These are phyloP conservation scores for Gadopsis bispinosus DNA, from an alignment of 2,797 vertebrate genomes.

Conservation along the genomic window DNA sequence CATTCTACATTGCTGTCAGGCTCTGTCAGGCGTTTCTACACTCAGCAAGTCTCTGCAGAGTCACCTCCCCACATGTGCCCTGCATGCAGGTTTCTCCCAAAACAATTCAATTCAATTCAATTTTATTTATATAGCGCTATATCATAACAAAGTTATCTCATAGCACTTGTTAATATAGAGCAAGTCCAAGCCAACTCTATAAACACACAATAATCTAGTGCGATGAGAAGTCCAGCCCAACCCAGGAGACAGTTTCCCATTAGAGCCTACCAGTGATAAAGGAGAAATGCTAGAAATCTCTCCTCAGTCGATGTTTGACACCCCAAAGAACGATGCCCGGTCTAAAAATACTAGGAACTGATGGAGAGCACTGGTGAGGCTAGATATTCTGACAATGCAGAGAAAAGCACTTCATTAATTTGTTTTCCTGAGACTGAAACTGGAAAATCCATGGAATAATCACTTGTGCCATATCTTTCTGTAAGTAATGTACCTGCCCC, in stretches of 20 bases:
- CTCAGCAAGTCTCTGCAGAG: not conserved
- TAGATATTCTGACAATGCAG: not conserved
- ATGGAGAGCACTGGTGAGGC: not conserved
- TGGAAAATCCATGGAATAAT: not conserved
- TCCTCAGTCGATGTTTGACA: not conserved
- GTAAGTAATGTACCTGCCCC: not conserved
- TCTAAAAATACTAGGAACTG: not conserved
- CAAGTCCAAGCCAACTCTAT: too few species aligned
- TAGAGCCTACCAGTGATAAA: conserved; percentile 2
- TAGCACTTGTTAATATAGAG: too few species aligned
- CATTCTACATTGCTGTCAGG: not conserved
- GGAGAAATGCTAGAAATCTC: not conserved
- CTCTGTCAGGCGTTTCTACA: not conserved
- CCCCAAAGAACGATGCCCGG: not conserved
- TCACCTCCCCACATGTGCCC: not conserved
- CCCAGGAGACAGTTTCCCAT: conserved; percentile 3
- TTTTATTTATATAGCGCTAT: too few species aligned
- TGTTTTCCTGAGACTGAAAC: conserved; percentile 3
- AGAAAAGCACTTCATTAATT: not conserved
- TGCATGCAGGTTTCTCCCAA: not conserved
- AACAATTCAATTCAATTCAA: too few species aligned
- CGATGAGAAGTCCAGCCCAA: not conserved
- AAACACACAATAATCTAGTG: conserved; percentile 2
- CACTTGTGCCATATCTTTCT: not conserved
- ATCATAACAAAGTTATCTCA: too few species aligned